Conservation (phyloP, 2,113 vertebrate genomes). For the Xenotilapia flavipinnis region DNA sequence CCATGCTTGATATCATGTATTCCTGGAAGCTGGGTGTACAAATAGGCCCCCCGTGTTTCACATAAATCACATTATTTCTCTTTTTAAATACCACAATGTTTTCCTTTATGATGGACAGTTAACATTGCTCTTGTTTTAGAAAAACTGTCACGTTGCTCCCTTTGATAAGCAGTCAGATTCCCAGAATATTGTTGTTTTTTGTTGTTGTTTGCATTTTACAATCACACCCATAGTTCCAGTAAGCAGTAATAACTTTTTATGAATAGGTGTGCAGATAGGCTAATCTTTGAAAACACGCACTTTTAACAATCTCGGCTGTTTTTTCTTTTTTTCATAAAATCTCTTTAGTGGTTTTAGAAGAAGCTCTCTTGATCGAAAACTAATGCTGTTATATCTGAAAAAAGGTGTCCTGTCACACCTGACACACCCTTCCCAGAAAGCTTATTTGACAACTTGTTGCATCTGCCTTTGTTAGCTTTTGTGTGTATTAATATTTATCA, state of each 20-base stretch:
- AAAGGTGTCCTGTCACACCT: background rate
- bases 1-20: slow-evolving; percentile 36
- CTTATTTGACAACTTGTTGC: background rate
- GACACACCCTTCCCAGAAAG: background rate
- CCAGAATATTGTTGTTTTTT: background rate
- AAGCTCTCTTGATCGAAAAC: background rate
- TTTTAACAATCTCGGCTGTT: background rate
- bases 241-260: background rate
- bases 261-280: background rate
- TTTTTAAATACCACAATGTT: background rate
- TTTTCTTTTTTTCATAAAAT: background rate
- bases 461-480: background rate
- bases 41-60: background rate
- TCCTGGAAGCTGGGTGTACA: slow-evolving; percentile 47
- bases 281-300: background rate
- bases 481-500: background rate
- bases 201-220: background rate
- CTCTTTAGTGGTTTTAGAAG: background rate
- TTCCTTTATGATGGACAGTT: background rate
- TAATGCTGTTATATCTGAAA: background rate
- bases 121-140: background rate
- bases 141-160: background rate
- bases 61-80: slow-evolving; percentile 19
- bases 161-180: slow-evolving; percentile 9
- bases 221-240: slow-evolving; percentile 10